Base-by-base conservation (phyloP, 1,140 invertebrate species). In the Leptopilina clavipes region DNA sequence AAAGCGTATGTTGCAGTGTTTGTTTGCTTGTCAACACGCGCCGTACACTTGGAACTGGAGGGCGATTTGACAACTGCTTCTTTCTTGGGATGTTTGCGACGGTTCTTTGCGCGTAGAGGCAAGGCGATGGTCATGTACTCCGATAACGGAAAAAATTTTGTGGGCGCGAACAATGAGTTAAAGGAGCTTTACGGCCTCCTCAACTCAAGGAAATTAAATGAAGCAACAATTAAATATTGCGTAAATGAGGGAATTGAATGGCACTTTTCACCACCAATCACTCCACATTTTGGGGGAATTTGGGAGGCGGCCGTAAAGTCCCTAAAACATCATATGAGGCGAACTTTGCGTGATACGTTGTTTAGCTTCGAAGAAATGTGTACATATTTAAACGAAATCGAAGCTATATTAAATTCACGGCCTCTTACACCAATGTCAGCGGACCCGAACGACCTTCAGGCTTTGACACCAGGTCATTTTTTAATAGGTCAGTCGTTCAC, bases 321-420 rank as follows among this genome's bases (percentile, higher is more conserved):
- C 8, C 44, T 72, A 6, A 76, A 76, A 71, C 48, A 76, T 18
- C 71, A 72, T 44, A 59, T 76, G 71, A 76, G 18, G 37, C 56
- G 2, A n/a, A 71, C 72, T 0, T 6, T 73, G 40, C 3, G 25
- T 5, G 19, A 56, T 44, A 25, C 56, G 0, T 22, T 71, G 11
- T 43, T 72, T 9, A 76, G 45, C 1, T 76, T 72, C 12, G 74
- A 72, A 9, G 70, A 71, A 22, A 6, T 71, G 11, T 22, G 48
- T 22, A 76, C 71, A 6, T 70, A 59, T 11, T 6, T 45, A 3
- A 72, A n/a, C 22, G 70, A 76, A n/a, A 52, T 76, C 19, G 71
- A 56, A 74, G 75, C 70, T 0, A 76, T 76, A 37, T 37, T 76
- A 17, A 74, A 37, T 18, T 75, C 44, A 18, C 0, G 43, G 12